Evolutionary conservation across 2,797 vertebrate species (phyloP), one percentile per base, ranked within the genome.

Genomic region (Urosaurus nigricauda): DNA sequence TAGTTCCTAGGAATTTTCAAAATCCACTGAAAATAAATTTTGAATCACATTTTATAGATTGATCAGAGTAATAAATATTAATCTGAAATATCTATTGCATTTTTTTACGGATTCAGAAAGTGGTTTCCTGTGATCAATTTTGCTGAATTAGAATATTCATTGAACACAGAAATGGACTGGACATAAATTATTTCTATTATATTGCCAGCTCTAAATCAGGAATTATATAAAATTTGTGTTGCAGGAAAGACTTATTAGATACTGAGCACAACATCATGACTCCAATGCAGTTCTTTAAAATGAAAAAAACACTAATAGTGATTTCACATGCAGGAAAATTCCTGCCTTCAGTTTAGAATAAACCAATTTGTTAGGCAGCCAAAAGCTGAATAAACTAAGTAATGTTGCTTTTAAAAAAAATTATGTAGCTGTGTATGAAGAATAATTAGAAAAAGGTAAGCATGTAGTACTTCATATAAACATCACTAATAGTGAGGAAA

Each of bases 131-230:
- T 16, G 14, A 17, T 1, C 53, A 58, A 65, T n/a, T 87, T 74
- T 83, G 37, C 77, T 93, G 51, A 74, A 83, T 35, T 19, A 89
- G 0, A 2, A 77, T 56, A 78, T 35, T 79, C 63, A n/a, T 8
- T 86, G 53, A 90, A 80, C 40, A 19, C 56, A 56, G 75, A 37
- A 26, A 11, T 9, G 58, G 40, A 2, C 80, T 60, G 3, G 43
- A 40, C 65, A 24, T 11, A 80, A 79, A 83, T 78, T n/a, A 56
- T 47, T 35, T 0, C 12, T 65, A 83, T 35, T 1, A 79, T 68
- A 84, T 90, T 12, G 79, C 3, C 19, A 84, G 58, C 2, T 83
- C 90, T 13, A 37, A 21, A 51, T 83, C 80, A 91, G 24, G 26
- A 40, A 14, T 58, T 56, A 75, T 16, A 68, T 51, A 70, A 43